Evolutionary conservation across 2,797 vertebrate species (phyloP), one percentile per base, ranked within the genome.

Genomic region (Neosilurus hyrtlii): DNA sequence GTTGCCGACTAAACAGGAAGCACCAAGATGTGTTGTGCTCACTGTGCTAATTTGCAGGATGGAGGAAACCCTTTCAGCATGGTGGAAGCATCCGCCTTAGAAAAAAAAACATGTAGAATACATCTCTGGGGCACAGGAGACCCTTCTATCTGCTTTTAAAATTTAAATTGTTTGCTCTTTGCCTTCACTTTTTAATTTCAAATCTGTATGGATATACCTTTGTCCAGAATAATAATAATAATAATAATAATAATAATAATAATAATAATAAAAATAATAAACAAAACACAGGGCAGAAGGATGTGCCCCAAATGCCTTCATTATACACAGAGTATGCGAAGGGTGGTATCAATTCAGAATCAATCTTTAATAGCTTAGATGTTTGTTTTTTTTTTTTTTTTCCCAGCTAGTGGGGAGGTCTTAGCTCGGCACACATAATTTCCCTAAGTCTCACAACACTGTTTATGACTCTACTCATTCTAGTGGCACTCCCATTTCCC

Each of bases 281-380:
- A 88, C 37, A 57, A 61, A 54, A 86, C 74, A 74, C 74, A 62
- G 66, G 52, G 56, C 81, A 88, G 62, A 24, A 56, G 76, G 81
- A 73, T 74, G 56, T 84, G 84, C 71, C 82, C 90, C 90, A 83
- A 89, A 86, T 87, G 86, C 88, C 91, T 93, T 91, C 93, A 94
- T 94, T 93, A 93, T 92, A 93, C 91, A 94, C 92, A 26, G 43
- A 65, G 43, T 79, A 86, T 82, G 90, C 91, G 79, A 82, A 67
- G 88, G 90, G 82, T 84, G 85, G 86, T 91, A 94, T 94, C 94
- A 92, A 94, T 94, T 90, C 89, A 72, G 49, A 90, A 94, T 94
- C 88, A 92, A 94, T 94, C 90, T 88, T 82, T 88, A 90, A 92
- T 91, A 91, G 91, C 92, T 93, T 89, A 92, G 92, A 94, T 93